Base-by-base conservation (phyloP, 2,888 invertebrate species). In the Hirtodrosophila cameraria region DNA sequence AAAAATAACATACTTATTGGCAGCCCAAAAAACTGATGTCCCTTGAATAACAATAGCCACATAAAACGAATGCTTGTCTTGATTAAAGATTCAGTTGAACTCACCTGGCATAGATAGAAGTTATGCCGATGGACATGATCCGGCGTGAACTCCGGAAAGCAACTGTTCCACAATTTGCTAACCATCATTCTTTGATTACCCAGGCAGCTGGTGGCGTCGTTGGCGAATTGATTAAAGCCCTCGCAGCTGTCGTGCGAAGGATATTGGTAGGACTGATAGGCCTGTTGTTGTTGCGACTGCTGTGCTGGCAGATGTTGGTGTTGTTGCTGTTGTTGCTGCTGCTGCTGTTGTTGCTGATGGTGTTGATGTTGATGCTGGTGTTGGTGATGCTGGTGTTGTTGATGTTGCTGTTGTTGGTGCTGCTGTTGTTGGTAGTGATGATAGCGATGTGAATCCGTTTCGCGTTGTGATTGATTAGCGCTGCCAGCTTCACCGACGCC, bases 111-210 rank as follows among this genome's bases (percentile, higher is more conserved):
- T 59, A 91, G 73, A 63, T 91, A 91, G 66, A 91, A 91, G 68
- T 91, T 91, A 71, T 91, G 91, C 7, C 91, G 88, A 71, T 91
- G 91, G 55, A 91, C 90, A 72, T 90, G 90, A 55, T 90, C 90
- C 69, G 90, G 87, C 16, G 89, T 88, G 55, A 90, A 89, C 71
- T 90, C 90, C 76, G 91, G 90, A 67, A 90, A 91, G 75, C 91
- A 91, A 59, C 90, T 90, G 59, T 90, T 91, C 90, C 91, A 90
- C 82, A 91, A 72, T 88, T 90, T 90, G 80, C 90, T 90, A 74
- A 91, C 91, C 91, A 91, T 90, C 90, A 90, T 90, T 89, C 90
- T 90, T 61, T 88, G 88, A 53, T 87, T 86, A 64, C 88, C 88
- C 66, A 89, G 77, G 76, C 88, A 89, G 57, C 86, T 75, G 69